Percentiles rank a stretch among this genome's conserved stretches.
These are phyloP conservation scores for Stegostoma tigrinum DNA, from an alignment of 2,113 vertebrate genomes.

Conservation along the genomic window DNA sequence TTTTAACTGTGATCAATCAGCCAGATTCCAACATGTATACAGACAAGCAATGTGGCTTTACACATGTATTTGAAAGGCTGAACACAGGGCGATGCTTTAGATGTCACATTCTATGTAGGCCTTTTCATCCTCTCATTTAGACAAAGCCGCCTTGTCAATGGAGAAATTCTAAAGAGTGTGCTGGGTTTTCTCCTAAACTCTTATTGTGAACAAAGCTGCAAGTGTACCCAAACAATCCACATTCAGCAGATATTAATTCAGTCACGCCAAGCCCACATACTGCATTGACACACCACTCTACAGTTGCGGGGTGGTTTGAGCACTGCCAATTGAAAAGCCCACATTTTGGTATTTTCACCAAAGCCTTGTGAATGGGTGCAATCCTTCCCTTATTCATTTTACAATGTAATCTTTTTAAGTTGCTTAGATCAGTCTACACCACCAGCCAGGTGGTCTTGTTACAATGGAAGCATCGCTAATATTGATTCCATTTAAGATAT, in stretches of 20 bases:
- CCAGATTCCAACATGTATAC: not conserved
- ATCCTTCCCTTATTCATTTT: not conserved
- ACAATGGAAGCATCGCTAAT: not conserved
- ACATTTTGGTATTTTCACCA: not conserved
- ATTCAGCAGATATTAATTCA: constrained; percentile 67
- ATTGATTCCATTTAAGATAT: not conserved
- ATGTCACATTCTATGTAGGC: constrained; percentile 43
- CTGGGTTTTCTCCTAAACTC: constrained; percentile 51
- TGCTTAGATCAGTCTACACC: not conserved
- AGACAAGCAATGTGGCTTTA: not conserved
- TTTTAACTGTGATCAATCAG: constrained; percentile 27
- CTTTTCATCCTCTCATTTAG: constrained; percentile 45
- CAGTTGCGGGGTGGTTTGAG: not conserved
- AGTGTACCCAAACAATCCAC: constrained; percentile 51
- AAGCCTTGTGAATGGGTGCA: not conserved
- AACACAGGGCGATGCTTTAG: constrained; percentile 46
- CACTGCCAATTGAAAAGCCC: not conserved
- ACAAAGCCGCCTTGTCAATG: constrained; percentile 58
- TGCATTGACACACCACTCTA: not conserved
- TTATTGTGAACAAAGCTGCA: constrained; percentile 52
- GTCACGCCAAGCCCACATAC: constrained; percentile 37
- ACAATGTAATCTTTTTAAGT: not conserved
- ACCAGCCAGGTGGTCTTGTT: not conserved
- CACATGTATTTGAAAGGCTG: constrained; percentile 30
- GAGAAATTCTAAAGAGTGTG: constrained; percentile 55